A percentile compares a stretch with the other conserved stretches of the same genome.
Conservation (phyloP, 2,797 vertebrate genomes). For the Sebastes cheni region DNA sequence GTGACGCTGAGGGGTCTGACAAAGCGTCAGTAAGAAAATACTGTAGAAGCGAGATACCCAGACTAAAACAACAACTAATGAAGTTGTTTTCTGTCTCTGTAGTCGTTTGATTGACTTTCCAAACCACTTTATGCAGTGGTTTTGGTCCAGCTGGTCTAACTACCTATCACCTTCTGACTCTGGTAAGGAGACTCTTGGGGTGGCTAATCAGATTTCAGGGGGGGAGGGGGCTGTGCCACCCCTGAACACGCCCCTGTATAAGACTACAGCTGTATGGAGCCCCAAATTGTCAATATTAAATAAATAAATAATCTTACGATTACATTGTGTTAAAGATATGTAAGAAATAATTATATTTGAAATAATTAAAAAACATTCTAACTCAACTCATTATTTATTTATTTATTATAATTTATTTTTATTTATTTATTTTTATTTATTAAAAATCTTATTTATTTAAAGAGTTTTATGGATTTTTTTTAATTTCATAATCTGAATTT, state of each 20-base stretch:
- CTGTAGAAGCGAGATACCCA: not conserved
- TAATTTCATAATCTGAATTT: not conserved
- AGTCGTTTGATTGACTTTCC: not conserved
- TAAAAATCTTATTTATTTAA: not conserved
- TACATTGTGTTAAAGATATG: not conserved
- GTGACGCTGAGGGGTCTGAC: accelerated
- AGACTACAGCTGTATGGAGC: not conserved
- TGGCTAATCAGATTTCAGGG: not conserved
- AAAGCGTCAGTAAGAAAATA: accelerated
- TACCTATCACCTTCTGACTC: not conserved
- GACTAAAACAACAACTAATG: not conserved
- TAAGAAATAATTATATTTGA: not conserved
- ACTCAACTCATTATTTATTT: not conserved
- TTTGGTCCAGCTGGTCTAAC: not conserved
- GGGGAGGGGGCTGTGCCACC: no score
- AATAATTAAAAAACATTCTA: not conserved
- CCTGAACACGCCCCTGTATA: not conserved
- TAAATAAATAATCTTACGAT: not conserved
- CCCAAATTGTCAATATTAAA: not conserved
- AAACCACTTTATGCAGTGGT: not conserved
- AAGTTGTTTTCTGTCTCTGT: not conserved
- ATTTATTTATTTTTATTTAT: not conserved
- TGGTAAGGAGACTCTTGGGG: not conserved
- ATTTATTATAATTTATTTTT: not conserved
- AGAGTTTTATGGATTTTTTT: not conserved